Conservation (phyloP, 2,113 vertebrate species). For the Rhizomys pruinosus region DNA sequence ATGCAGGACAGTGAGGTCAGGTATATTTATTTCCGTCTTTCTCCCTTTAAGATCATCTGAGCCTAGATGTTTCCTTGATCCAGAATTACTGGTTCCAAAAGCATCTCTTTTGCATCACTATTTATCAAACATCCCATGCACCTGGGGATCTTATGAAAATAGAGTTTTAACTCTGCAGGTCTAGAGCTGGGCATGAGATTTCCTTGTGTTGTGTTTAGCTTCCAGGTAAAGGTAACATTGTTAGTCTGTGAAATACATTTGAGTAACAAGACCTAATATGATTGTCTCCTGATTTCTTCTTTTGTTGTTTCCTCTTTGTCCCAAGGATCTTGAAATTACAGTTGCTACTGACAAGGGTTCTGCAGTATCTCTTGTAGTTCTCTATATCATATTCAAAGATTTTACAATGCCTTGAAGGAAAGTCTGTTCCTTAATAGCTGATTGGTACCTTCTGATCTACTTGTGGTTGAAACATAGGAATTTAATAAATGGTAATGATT, state of each 20-base stretch:
- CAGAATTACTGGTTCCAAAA: not conserved
- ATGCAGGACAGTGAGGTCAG: not conserved
- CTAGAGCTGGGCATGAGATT: not conserved
- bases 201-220: not conserved
- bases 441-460: not conserved
- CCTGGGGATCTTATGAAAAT: not conserved
- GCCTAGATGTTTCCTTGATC: not conserved
- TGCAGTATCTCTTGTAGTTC: not conserved
- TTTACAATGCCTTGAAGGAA: not conserved
- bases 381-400: not conserved
- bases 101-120: not conserved
- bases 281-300: not conserved
- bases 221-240: not conserved
- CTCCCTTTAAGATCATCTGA: not conserved
- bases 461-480: not conserved
- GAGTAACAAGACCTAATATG: not conserved
- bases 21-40: not conserved
- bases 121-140: not conserved
- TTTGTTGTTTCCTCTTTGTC: not conserved
- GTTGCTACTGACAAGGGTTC: not conserved
- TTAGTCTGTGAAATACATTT: not conserved
- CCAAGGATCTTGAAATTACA: not conserved
- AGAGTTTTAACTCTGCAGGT: not conserved
- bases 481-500: conserved; percentile 16
- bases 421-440: not conserved